Percentiles rank a stretch among this genome's conserved stretches.
These are phyloP conservation scores for Zaprionus tsacasi DNA, from an alignment of 1,140 invertebrate species.

Conservation along the genomic window DNA sequence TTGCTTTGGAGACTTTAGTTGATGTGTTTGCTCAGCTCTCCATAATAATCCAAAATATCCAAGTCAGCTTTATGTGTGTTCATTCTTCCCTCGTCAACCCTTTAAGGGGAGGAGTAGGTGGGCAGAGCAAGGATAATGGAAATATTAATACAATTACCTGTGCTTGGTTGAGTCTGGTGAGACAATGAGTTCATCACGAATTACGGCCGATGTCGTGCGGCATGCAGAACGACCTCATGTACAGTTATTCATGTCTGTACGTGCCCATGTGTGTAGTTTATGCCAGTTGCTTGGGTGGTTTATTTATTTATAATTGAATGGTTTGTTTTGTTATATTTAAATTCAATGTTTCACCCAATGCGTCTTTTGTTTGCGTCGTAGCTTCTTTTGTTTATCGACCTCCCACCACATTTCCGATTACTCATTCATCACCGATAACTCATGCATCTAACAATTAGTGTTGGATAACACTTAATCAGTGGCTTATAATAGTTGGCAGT, in stretches of 20 bases:
- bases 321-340: too few species aligned
- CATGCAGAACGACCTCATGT: neutral
- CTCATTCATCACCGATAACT: too few species aligned
- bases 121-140: slow-evolving; percentile 20
- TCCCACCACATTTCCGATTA: too few species aligned
- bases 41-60: slow-evolving; percentile 30
- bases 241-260: neutral
- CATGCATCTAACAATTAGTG: too few species aligned
- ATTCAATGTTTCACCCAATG: too few species aligned
- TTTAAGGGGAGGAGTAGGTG: too few species aligned
- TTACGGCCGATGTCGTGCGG: neutral
- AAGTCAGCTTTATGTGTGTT: slow-evolving; percentile 27
- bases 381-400: too few species aligned
- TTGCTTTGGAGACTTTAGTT: slow-evolving; percentile 1
- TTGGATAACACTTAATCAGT: too few species aligned
- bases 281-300: slow-evolving; percentile 3
- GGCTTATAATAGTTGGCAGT: too few species aligned
- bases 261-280: neutral
- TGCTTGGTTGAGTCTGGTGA: neutral
- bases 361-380: too few species aligned
- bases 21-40: slow-evolving; percentile 33
- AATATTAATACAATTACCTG: slow-evolving; percentile 34
- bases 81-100: neutral
- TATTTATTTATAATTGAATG: too few species aligned
- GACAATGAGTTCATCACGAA: slow-evolving; percentile 23